Evolutionary conservation across 2,888 invertebrate species (phyloP).

Genomic region (Balanococcus diminutus): DNA sequence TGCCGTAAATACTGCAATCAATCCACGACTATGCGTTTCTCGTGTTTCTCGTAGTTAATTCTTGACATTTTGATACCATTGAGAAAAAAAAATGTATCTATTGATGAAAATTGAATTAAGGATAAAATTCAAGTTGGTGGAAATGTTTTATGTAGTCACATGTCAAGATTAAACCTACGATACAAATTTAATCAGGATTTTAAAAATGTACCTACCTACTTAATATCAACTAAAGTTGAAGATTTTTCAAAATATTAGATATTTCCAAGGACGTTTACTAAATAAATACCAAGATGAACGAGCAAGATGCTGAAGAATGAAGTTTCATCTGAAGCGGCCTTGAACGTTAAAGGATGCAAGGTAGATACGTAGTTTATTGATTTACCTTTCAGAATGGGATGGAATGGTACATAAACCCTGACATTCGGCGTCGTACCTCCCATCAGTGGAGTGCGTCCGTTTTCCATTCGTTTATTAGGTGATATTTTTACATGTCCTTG

Average conservation of each 20-base stretch:
- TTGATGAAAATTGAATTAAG: too few relatives aligned
- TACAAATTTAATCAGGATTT: too few relatives aligned
- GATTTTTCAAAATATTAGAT: background rate
- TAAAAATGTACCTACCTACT: too few relatives aligned
- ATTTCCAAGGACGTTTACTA: too few relatives aligned
- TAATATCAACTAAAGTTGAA: background rate
- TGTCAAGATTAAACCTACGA: too few relatives aligned
- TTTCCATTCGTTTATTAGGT: background rate
- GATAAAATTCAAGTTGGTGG: too few relatives aligned
- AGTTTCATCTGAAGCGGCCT: conserved; percentile 42
- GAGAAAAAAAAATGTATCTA: too few relatives aligned
- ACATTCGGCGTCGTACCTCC: conserved; percentile 41
- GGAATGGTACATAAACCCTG: conserved; percentile 43
- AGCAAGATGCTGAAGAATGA: background rate
- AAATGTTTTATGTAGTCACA: too few relatives aligned
- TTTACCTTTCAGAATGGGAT: conserved; percentile 29
- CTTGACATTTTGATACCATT: too few relatives aligned
- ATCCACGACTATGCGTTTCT: too few relatives aligned
- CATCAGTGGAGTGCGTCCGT: background rate
- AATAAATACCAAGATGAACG: background rate
- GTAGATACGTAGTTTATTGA: conserved; percentile 41
- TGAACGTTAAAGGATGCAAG: conserved; percentile 48
- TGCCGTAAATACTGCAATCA: conserved; percentile 22
- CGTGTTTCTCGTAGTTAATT: too few relatives aligned
- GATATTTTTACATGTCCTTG: conserved; percentile 19